Evolutionary conservation across 2,113 vertebrate species (phyloP).

Genomic region (Apistogramma diplotaenia): DNA sequence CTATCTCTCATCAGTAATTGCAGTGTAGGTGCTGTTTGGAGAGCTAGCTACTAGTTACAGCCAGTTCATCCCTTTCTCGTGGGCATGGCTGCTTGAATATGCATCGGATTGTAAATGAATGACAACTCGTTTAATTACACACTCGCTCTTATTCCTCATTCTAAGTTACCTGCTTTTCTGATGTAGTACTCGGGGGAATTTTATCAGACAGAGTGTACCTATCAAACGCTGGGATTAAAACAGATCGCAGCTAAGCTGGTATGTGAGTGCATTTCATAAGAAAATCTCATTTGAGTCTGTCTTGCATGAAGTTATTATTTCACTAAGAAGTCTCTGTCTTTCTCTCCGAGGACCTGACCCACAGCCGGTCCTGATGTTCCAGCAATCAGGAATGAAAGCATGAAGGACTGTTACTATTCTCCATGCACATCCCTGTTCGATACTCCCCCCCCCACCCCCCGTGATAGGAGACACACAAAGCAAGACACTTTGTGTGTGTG

Average conservation of each 20-base stretch:
- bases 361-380: neutral
- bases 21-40: constrained; percentile 66
- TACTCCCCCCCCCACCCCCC: neutral
- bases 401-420: constrained; percentile 29
- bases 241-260: neutral
- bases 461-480: constrained; percentile 13
- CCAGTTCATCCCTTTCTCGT: constrained; percentile 43
- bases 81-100: constrained; percentile 49
- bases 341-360: constrained; percentile 19
- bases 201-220: neutral
- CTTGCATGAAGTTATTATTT: neutral
- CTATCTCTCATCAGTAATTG: constrained; percentile 65
- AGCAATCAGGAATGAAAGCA: constrained; percentile 11
- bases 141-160: constrained; percentile 36
- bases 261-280: neutral
- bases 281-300: neutral
- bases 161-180: constrained; percentile 37
- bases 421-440: neutral
- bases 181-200: neutral
- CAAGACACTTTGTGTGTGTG: neutral
- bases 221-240: neutral
- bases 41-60: constrained; percentile 38
- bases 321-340: neutral
- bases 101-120: constrained; percentile 39
- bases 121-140: constrained; percentile 63